Evolutionary conservation across 2,113 vertebrate genomes (phyloP).

Genomic region (Peromyscus californicus): DNA sequence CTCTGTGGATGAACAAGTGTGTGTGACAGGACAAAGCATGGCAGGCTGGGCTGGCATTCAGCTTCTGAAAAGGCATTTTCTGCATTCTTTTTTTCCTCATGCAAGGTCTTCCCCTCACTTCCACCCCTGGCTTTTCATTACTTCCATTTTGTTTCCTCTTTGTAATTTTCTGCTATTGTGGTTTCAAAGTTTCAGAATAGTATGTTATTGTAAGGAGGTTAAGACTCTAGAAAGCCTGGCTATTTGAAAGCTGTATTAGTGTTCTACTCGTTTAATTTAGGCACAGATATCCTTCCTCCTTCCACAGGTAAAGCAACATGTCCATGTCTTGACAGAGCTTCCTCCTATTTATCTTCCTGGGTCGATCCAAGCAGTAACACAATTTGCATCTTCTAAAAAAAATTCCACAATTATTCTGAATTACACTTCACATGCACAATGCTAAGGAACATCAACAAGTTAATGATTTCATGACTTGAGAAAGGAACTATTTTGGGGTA

Average conservation of each 20-base stretch:
- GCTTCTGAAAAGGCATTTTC: slow-evolving; percentile 80
- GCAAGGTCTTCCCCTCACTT: neutral
- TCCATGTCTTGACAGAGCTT: neutral
- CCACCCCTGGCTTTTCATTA: slow-evolving; percentile 81
- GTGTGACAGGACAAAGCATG: slow-evolving; percentile 75
- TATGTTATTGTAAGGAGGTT: slow-evolving; percentile 70
- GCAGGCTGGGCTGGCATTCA: slow-evolving; percentile 70
- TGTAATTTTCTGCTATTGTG: slow-evolving; percentile 84
- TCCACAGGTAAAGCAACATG: slow-evolving; percentile 21
- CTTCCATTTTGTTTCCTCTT: slow-evolving; percentile 82
- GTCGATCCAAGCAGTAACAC: neutral
- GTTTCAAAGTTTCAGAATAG: slow-evolving; percentile 82
- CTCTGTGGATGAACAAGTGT: slow-evolving; percentile 76
- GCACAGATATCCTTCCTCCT: slow-evolving; percentile 42
- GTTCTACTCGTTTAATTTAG: slow-evolving; percentile 65
- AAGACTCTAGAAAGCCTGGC: slow-evolving; percentile 67
- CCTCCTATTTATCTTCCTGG: neutral
- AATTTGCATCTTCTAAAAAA: slow-evolving; percentile 56
- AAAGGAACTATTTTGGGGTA: slow-evolving; percentile 69
- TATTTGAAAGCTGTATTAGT: slow-evolving; percentile 76
- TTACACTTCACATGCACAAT: slow-evolving; percentile 58
- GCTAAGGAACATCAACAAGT: slow-evolving; percentile 65
- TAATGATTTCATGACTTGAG: slow-evolving; percentile 66
- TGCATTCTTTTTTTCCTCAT: neutral
- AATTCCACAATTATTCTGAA: slow-evolving; percentile 72